Evolutionary conservation across 2,797 vertebrate species (phyloP), one percentile per base, ranked within the genome.

Genomic region (Halcyon badia): DNA sequence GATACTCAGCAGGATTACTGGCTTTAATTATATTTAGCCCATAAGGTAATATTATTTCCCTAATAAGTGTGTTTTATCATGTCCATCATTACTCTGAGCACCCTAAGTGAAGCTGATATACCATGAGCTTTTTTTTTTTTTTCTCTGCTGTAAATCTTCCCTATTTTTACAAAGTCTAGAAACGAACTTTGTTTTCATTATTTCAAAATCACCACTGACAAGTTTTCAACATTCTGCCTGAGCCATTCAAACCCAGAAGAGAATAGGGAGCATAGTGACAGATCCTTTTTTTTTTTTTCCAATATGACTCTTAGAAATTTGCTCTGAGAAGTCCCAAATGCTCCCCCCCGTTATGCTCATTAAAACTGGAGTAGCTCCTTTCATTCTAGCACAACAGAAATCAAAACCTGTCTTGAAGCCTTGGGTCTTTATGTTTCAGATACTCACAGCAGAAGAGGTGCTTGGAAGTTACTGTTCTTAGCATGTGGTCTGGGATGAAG

Each of bases 381-480:
- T 87, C 83, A 85, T 56, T 72, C 42, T 71, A 94, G 78, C 52
- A 85, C 75, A 89, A 89, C 42, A 80, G 52, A 89, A 94, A 85
- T 77, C 39, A 48, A 77, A 90, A 73, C 41, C 78, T 94, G 64
- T 35, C 83, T 73, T 52, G 60, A 87, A 93, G 66, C 56, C 35
- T 73, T 73, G 56, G 6, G 87, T 90, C 64, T 92, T 95, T 62
- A n/a, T 83, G 70, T 96, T 93, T 90, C 92, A 90, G 66, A 80
- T 73, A 20, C 54, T 81, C 39, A 48, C 24, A 79, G 58, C 51
- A 85, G 51, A 95, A 93, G 60, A 85, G 81, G 33, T 44, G 21
- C 5, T 73, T 84, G 52, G n/a, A 93, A 93, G 75, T 75, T 85
- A 80, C 35, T 77, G 21, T 20, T 83, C 44, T 77, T 81, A 85